A percentile compares a stretch with the other conserved stretches of the same genome.
phyloP scores from a whole-genome alignment of 2,888 invertebrate species.

The Lydus trimaculatus region DNA sequence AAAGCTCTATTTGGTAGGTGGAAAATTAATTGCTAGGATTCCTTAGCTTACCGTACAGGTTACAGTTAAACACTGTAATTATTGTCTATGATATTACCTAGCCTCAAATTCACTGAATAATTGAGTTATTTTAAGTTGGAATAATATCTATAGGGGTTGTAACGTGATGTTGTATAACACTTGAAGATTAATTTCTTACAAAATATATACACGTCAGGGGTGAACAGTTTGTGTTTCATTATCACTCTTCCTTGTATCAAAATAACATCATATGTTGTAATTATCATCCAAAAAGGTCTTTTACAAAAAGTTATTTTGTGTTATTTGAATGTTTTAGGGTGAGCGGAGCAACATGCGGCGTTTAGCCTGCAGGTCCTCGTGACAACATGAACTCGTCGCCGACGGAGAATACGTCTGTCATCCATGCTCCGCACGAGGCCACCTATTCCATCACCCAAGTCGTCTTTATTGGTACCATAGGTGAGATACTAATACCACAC shows the following conservation, averaged over 20 bases:
- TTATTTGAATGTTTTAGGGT: slow-evolving; percentile 42
- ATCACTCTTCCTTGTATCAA: not conserved
- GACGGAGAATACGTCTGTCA: slow-evolving; percentile 49
- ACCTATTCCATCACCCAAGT: slow-evolving; percentile 75
- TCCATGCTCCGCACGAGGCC: slow-evolving; percentile 61
- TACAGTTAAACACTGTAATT: not conserved
- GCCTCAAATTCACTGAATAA: slow-evolving; percentile 8
- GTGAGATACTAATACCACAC: slow-evolving; percentile 26
- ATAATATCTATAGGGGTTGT: slow-evolving; percentile 3
- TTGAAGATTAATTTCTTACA: slow-evolving; percentile 13
- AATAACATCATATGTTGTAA: no score
- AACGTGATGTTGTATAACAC: slow-evolving; percentile 17
- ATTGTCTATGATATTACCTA: not conserved
- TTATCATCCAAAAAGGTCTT: no score
- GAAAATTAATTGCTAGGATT: not conserved
- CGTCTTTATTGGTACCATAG: slow-evolving; percentile 68
- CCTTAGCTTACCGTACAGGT: not conserved
- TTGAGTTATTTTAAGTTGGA: slow-evolving; percentile 11
- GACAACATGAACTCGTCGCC: slow-evolving; percentile 59
- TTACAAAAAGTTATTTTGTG: no score
- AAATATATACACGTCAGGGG: no score
- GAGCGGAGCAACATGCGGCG: slow-evolving; percentile 58
- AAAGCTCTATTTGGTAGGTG: not conserved
- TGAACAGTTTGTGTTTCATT: not conserved
- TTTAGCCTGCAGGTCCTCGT: slow-evolving; percentile 57